Evolutionary conservation across 1,140 invertebrate species (phyloP), one percentile per base, ranked within the genome.

Genomic region (Pollicipes pollicipes): DNA sequence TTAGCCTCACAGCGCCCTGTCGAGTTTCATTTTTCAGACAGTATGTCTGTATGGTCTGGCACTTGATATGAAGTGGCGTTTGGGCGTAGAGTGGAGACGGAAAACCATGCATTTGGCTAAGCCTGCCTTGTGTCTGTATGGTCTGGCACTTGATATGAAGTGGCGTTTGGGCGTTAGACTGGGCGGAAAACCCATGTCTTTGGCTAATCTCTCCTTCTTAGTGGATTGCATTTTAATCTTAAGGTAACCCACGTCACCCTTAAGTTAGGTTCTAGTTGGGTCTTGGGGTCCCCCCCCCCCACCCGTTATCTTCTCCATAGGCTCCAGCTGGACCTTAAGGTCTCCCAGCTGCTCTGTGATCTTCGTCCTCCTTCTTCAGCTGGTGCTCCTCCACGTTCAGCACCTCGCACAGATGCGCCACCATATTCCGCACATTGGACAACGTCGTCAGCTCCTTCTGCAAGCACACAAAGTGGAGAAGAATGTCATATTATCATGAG

Each of bases 311-410:
- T 91, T 83, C 83, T 97, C 93, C 24, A 96, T 78, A 0, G 94
- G 95, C 74, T 88, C 84, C 70, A 97, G 79, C 82, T 97, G 86
- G 66, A 86, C 78, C 76, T 86, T 87, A 17, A 97, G 82, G 71
- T 88, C 84, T 81, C 98, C 95, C 66, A 98, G 79, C 77, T 92
- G 85, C 31, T 84, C 78, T 45, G 87, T 76, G 28, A 98, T 80
- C 75, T 92, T 86, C 69, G 86, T 83, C n/a, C 79, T 98, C 95
- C 78, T 90, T 87, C 73, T 88, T 83, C 37, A 94, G 80, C 77
- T 96, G 90, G 79, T 95, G 90, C 77, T 98, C 93, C 72, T 91
- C 87, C 1, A 97, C 89, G 78, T 97, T 90, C 66, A 98, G 83
- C 21, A 91, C 87, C 77, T 94, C 90, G 77, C 97, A 96, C 35